Base-by-base conservation (phyloP, 2,797 vertebrate species). In the Typhlichthys subterraneus region DNA sequence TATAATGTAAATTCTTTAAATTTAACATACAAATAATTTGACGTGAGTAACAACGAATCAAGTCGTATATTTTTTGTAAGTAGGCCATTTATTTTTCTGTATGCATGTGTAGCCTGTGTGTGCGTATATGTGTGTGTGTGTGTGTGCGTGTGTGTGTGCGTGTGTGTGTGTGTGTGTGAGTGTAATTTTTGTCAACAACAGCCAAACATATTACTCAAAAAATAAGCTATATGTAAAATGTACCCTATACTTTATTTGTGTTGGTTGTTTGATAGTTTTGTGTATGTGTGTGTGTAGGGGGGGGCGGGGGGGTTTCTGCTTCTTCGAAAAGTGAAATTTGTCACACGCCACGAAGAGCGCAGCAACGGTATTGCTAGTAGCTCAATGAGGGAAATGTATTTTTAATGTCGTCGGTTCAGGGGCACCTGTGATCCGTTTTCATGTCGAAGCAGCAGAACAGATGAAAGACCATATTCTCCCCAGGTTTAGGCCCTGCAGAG, bases 251-350 rank as follows among this genome's bases (percentile, higher is more conserved):
- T 70, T 60, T 77, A 70, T 77, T 70, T 19, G 2, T 19, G 19
- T 79, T 62, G 73, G n/a, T n/a, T n/a, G n/a, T 59, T 60, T 64
- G 80, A 72, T 70, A 77, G 84, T 80, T 79, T 82, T 65, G 65
- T 47, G 64, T 47, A 38, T 54, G 53, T 57, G 42, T 46, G 42
- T 12, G 14, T 57, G 42, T 45, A 19, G 19, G 19, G 19, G 19
- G 19, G 19, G 19, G n/a, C n/a, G n/a, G n/a, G n/a, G n/a, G n/a
- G n/a, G n/a, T 23, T 23, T 23, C 19, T 23, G 19, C 19, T 23
- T 23, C 1, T 23, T 23, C 11, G 19, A 31, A 45, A 57, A 0
- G 23, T 53, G 5, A 17, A 42, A 9, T 48, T 7, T 33, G 65
- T 63, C 69, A 65, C 59, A 60, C 72, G 70, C 53, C 42, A 60